Percentiles rank a stretch among this genome's conserved stretches.
phyloP scores from a whole-genome alignment of 64 coral and sea anemone species.

The Montipora foliosa region DNA sequence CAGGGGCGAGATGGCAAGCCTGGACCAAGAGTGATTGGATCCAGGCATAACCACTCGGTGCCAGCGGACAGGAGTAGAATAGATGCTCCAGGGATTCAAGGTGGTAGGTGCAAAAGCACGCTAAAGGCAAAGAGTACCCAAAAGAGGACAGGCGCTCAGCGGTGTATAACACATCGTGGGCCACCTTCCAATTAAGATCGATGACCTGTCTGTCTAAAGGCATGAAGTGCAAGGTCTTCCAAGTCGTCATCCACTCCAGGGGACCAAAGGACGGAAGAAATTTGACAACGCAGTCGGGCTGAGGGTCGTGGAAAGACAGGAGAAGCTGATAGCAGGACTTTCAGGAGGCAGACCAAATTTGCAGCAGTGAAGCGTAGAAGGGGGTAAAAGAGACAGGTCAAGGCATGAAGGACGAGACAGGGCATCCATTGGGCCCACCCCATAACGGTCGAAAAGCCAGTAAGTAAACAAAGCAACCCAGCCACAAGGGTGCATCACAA shows the following conservation, averaged over 20 bases:
- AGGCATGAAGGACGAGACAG: too few relatives aligned
- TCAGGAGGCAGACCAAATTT: too few relatives aligned
- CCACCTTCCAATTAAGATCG: constrained; percentile 6
- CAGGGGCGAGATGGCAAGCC: neutral
- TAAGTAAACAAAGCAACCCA: too few relatives aligned
- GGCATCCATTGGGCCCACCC: too few relatives aligned
- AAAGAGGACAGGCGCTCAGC: neutral
- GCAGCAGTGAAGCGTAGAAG: too few relatives aligned
- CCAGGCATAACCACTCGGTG: neutral
- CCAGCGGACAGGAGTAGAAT: neutral
- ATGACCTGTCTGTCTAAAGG: neutral
- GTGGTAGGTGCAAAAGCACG: neutral
- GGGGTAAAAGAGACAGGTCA: too few relatives aligned
- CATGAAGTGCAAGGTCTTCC: neutral
- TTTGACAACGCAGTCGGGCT: too few relatives aligned
- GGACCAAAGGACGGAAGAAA: too few relatives aligned
- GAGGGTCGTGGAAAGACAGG: too few relatives aligned
- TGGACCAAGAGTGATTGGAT: neutral
- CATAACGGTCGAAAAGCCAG: too few relatives aligned
- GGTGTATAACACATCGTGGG: neutral
- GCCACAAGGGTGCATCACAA: too few relatives aligned
- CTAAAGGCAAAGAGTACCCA: neutral
- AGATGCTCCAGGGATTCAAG: neutral
- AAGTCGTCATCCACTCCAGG: neutral
- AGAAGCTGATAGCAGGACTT: too few relatives aligned